These are phyloP conservation scores for Cnemophilus loriae DNA, from an alignment of 2,113 vertebrate genomes.

Conservation along the genomic window DNA sequence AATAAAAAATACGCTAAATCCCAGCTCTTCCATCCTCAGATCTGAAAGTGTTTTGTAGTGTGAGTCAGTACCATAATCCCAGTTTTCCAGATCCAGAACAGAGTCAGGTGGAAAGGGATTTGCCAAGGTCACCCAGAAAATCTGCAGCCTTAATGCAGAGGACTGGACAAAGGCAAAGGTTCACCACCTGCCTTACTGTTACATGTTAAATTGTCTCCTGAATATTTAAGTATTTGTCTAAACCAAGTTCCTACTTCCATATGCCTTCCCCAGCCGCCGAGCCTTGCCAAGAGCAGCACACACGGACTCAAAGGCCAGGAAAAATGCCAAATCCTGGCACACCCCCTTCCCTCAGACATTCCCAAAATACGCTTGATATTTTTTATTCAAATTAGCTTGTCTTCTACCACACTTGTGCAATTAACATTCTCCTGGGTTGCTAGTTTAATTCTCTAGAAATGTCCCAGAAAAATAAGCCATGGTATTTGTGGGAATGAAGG, in stretches of 20 bases:
- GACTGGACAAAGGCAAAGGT: not conserved
- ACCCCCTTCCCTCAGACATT: not conserved
- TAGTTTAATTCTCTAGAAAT: not conserved
- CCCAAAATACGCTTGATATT: not conserved
- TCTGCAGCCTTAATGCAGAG: not conserved
- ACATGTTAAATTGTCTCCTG: not conserved
- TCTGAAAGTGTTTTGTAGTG: not conserved
- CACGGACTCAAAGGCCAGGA: accelerated
- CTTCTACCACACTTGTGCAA: not conserved
- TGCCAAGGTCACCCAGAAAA: not conserved
- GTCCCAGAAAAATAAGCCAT: not conserved
- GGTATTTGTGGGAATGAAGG: not conserved
- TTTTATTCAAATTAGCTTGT: not conserved
- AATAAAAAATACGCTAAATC: not conserved
- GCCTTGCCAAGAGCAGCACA: not conserved
- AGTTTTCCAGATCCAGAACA: not conserved
- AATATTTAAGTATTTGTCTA: not conserved
- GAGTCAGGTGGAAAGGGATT: not conserved
- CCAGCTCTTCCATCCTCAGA: not conserved
- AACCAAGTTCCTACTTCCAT: not conserved
- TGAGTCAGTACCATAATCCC: not conserved
- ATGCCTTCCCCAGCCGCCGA: not conserved
- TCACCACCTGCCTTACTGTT: accelerated
- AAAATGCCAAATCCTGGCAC: not conserved
- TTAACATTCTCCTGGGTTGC: not conserved